Evolutionary conservation across 1,140 invertebrate species (phyloP).

Genomic region (Drosophila punjabiensis): DNA sequence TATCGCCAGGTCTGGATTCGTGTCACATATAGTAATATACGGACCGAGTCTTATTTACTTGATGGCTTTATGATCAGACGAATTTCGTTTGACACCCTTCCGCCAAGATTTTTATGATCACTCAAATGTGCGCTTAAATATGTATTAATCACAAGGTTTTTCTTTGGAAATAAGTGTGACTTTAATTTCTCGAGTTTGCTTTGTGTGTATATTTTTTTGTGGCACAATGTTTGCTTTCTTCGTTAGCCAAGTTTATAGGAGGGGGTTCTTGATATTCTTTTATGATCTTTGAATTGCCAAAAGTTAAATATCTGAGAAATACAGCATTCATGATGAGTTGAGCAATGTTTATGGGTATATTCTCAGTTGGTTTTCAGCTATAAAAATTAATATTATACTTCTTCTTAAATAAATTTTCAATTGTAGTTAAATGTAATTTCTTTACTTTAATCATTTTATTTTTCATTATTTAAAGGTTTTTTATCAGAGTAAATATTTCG

Average conservation of each 20-base stretch:
- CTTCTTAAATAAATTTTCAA: background rate
- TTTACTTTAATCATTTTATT: too few species aligned
- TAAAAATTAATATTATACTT: background rate
- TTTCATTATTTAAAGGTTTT: background rate
- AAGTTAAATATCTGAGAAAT: conserved; percentile 4
- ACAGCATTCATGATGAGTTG: background rate
- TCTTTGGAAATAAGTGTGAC: background rate
- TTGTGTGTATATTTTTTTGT: background rate
- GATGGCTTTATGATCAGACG: conserved; percentile 55
- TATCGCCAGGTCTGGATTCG: conserved; percentile 29
- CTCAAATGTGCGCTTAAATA: conserved; percentile 55
- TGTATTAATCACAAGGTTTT: conserved; percentile 38
- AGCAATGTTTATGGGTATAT: background rate
- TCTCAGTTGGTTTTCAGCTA: background rate
- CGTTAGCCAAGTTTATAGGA: conserved; percentile 24
- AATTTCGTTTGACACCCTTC: conserved; percentile 39
- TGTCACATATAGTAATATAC: conserved; percentile 17
- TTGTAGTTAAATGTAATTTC: background rate
- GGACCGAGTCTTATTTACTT: conserved; percentile 6
- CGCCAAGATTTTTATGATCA: conserved; percentile 49
- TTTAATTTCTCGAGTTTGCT: conserved; percentile 4
- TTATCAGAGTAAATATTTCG: too few species aligned
- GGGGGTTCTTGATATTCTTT: background rate
- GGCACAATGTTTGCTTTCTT: conserved; percentile 4
- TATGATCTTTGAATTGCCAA: conserved; percentile 1